A percentile compares a stretch with the other conserved stretches of the same genome.
Evolutionary conservation across 2,113 vertebrate genomes (phyloP).

Genomic region (Megaceryle torquata): DNA sequence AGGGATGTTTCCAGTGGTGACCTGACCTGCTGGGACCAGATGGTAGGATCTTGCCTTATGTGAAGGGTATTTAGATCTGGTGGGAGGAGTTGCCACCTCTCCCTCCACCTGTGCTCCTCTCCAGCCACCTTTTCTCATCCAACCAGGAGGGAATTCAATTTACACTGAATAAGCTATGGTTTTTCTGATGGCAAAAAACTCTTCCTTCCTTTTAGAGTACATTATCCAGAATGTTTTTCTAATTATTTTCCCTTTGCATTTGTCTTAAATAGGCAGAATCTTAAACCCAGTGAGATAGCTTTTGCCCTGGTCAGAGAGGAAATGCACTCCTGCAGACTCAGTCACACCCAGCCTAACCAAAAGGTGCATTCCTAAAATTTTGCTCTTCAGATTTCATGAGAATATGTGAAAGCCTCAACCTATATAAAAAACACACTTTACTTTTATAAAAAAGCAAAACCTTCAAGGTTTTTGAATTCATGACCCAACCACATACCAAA

Average conservation of each 20-base stretch:
- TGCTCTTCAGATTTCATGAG: not conserved
- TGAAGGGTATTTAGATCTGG: not conserved
- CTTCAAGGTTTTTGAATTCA: not conserved
- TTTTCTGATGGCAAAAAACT: not conserved
- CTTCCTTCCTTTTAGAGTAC: not conserved
- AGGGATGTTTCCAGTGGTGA: not conserved
- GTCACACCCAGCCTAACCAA: not conserved
- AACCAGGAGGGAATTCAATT: not conserved
- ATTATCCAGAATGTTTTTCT: not conserved
- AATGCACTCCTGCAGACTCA: not conserved
- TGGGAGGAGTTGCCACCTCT: not conserved
- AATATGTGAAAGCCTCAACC: not conserved
- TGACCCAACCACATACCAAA: not conserved
- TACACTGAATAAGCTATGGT: accelerated
- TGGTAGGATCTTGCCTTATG: accelerated
- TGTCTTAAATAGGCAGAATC: not conserved
- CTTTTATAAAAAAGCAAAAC: not conserved
- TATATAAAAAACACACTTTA: not conserved
- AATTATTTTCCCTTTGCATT: not conserved
- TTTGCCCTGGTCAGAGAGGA: not conserved
- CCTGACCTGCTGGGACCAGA: not conserved
- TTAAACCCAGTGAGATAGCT: not conserved
- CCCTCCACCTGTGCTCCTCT: not conserved
- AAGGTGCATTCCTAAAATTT: not conserved
- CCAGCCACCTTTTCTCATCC: not conserved